These are phyloP conservation scores for Monomorium pharaonis DNA, from an alignment of 1,140 invertebrate species.

Conservation along the genomic window DNA sequence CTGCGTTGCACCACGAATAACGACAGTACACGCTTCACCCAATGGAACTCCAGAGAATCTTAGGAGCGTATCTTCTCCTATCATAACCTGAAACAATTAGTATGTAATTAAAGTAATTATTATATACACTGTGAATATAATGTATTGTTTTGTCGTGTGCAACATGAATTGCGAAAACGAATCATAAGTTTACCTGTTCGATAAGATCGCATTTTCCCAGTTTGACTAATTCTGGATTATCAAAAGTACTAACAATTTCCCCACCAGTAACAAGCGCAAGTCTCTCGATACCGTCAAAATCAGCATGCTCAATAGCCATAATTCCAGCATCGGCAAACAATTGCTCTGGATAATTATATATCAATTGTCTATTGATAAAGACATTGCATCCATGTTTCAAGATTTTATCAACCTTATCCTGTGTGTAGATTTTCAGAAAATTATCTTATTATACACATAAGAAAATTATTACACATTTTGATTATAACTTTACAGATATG, in stretches of 20 bases:
- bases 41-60: constrained; percentile 97
- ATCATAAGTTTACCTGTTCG: constrained; percentile 90
- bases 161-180: not conserved
- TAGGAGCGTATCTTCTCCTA: constrained; percentile 98
- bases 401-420: constrained; percentile 98
- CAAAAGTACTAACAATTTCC: constrained; percentile 99
- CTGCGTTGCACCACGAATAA: constrained; percentile 99
- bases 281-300: constrained; percentile 99
- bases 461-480: constrained; percentile 15
- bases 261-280: constrained; percentile 98
- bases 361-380: constrained; percentile 99
- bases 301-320: constrained; percentile 99
- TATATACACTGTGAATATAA: not conserved
- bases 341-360: constrained; percentile 99
- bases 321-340: constrained; percentile 99
- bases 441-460: constrained; percentile 27
- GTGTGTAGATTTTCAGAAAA: constrained; percentile 11
- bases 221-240: constrained; percentile 95
- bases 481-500: not conserved
- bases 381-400: constrained; percentile 98
- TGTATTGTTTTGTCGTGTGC: not conserved
- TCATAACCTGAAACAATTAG: constrained; percentile 90
- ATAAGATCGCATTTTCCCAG: constrained; percentile 98
- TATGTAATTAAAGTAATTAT: not conserved
- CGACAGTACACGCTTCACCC: constrained; percentile 98